phyloP scores from a whole-genome alignment of 2,797 vertebrate species.

The Sylvilagus floridanus region DNA sequence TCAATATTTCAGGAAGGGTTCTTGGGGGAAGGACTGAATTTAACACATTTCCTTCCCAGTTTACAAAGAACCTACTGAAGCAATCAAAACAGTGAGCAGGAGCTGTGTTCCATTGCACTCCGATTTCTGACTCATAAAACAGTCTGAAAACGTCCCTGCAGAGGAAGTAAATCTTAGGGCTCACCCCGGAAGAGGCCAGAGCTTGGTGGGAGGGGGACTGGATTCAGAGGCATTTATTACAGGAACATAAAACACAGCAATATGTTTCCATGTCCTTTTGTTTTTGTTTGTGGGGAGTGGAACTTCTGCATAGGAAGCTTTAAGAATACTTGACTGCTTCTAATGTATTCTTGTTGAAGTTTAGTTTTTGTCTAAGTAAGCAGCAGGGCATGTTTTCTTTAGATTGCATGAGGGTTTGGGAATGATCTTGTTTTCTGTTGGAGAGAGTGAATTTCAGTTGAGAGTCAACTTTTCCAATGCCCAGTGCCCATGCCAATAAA shows the following conservation, averaged over 20 bases:
- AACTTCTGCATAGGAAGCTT: conserved; percentile 1
- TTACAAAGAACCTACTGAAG: conserved; percentile 50
- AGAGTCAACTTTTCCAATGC: not conserved
- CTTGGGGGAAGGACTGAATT: not conserved
- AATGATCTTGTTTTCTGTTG: not conserved
- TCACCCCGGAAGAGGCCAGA: conserved; percentile 40
- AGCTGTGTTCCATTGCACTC: not conserved
- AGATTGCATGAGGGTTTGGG: not conserved
- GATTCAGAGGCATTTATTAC: not conserved
- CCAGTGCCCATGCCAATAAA: not conserved
- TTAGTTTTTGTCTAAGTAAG: conserved; percentile 27
- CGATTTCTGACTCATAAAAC: conserved; percentile 18
- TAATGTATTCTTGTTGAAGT: conserved; percentile 21
- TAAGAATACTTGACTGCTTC: conserved; percentile 26
- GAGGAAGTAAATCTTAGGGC: not conserved
- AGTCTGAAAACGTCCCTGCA: not conserved
- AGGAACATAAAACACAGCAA: not conserved
- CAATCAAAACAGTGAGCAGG: not conserved
- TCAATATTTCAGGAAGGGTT: conserved; percentile 41
- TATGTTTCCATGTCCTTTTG: not conserved
- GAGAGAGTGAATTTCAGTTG: conserved; percentile 42
- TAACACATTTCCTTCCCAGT: conserved; percentile 11
- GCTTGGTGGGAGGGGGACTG: conserved; percentile 16
- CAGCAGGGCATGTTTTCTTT: conserved; percentile 29
- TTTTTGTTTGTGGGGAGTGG: not conserved